Percentiles rank a stretch among this genome's conserved stretches.
Evolutionary conservation across 2,797 vertebrate genomes (phyloP).

Genomic region (Luscinia megarhynchos): DNA sequence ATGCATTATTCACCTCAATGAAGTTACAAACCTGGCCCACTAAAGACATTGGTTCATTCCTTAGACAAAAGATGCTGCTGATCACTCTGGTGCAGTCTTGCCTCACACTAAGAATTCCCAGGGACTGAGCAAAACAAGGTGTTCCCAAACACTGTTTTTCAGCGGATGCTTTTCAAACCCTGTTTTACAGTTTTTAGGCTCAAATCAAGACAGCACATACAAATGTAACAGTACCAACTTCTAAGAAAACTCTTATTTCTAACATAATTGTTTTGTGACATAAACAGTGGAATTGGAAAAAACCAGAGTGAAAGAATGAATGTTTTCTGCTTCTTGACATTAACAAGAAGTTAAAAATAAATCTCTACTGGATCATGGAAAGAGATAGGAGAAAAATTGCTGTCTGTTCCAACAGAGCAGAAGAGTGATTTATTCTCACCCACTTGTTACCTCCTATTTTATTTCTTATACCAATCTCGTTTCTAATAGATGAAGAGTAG

Average conservation of each 20-base stretch:
- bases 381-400: background rate
- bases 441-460: background rate
- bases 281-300: background rate
- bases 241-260: background rate
- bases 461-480: background rate
- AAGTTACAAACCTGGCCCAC: background rate
- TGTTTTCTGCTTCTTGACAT: background rate
- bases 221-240: background rate
- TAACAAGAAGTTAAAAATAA: background rate
- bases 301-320: background rate
- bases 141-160: background rate
- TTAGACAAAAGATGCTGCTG: background rate
- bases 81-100: background rate
- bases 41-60: background rate
- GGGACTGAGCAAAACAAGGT: background rate
- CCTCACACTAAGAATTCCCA: background rate
- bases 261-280: background rate
- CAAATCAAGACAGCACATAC: background rate
- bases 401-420: background rate
- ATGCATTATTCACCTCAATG: background rate
- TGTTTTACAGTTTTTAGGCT: background rate
- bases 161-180: background rate
- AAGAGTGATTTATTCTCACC: background rate
- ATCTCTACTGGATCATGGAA: background rate
- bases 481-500: background rate